Evolutionary conservation across 2,113 vertebrate genomes (phyloP).

Genomic region (Nesoenas mayeri): DNA sequence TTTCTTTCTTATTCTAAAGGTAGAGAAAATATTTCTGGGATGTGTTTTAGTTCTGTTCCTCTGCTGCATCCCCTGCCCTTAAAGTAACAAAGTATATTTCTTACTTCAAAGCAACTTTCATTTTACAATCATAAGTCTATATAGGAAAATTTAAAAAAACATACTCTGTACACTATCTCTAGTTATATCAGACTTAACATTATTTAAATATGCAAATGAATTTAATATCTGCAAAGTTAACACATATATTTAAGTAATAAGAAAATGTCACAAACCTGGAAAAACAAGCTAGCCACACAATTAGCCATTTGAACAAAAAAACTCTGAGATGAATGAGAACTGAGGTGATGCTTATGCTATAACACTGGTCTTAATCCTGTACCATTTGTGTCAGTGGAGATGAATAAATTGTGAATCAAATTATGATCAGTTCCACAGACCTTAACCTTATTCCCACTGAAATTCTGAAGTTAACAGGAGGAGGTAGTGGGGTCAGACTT

Average conservation of each 20-base stretch:
- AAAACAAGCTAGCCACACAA: conserved; percentile 1
- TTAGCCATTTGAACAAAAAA: background rate
- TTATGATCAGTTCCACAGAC: background rate
- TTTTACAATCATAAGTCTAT: background rate
- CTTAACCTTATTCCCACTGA: background rate
- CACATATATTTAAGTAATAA: background rate
- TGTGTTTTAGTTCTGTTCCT: background rate
- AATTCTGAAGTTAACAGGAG: background rate
- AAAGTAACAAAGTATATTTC: background rate
- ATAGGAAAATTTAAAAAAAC: background rate
- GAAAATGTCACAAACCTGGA: background rate
- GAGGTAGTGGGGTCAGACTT: background rate
- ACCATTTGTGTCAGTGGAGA: background rate
- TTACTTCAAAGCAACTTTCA: background rate
- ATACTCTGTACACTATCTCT: background rate
- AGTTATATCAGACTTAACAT: background rate
- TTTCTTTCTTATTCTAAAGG: conserved; percentile 10
- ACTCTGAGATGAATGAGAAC: background rate
- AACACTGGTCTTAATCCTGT: background rate
- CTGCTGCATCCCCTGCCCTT: background rate
- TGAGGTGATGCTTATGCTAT: background rate
- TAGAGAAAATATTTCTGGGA: background rate
- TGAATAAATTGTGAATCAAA: conserved; percentile 6
- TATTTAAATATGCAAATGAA: background rate
- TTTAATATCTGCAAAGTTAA: background rate